Base-by-base conservation (phyloP, 2,113 vertebrate genomes). In the Platanista minor region DNA sequence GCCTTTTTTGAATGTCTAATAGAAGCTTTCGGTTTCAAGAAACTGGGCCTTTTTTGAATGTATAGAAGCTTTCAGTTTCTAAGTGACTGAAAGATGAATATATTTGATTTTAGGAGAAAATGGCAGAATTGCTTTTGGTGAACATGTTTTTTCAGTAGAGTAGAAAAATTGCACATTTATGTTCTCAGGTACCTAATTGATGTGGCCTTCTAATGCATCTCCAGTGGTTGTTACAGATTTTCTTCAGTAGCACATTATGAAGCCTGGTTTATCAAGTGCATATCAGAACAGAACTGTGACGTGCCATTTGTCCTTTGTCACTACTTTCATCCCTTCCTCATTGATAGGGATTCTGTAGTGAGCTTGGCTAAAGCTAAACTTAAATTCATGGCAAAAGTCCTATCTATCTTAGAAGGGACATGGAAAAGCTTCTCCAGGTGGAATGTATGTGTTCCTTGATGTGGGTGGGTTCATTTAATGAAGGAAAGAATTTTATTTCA, bases 61-160 rank as follows among this genome's bases (percentile, higher is more conserved):
- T 85, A 23, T 49, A 25, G 43, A 84, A 27, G 15, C 33, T 66
- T 80, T 67, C 41, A 25, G 86, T 87, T 93, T 87, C 67, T 91
- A 7, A 18, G 13, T 57, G 71, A 75, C 41, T 61, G 14, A 66
- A 90, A 69, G n/a, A 27, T 90, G 21, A 78, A 5, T 66, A 2
- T 74, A 33, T 72, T 46, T 86, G 61, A 81, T 46, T 90, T 62
- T 62, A n/a, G 69, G 36, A 84, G 25, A 87, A 90, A 62, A 84
- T 52, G 49, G 11, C 71, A 18, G 39, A 77, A 36, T 89, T 95
- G 43, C 54, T 78, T 71, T 86, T 39, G 57, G n/a, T 82, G 20
- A 18, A n/a, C n/a, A 1, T 43, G 5, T 36, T 69, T 80, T 66
- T 57, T 71, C 29, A 36, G 1, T 6, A 61, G 69, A 78, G 78